A percentile compares a stretch with the other conserved stretches of the same genome.
Conservation (phyloP, 2,113 vertebrate genomes). For the Symphodus melops region DNA sequence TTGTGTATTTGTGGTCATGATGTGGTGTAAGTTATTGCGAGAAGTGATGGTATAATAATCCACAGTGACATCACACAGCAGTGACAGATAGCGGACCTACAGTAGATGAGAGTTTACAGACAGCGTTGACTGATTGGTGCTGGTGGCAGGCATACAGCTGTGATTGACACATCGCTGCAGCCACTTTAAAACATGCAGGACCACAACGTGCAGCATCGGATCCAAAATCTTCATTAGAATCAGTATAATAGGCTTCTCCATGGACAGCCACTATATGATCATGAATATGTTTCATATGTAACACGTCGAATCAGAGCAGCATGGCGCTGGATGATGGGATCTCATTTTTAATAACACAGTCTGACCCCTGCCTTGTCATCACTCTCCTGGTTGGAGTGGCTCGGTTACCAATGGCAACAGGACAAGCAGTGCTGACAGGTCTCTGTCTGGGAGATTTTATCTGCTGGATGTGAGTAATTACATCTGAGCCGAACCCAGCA, state of each 20-base stretch:
- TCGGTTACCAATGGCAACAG: constrained; percentile 41
- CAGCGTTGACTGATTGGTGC: too few relatives aligned
- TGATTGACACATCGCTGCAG: not conserved
- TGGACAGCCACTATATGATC: not conserved
- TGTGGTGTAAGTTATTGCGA: too few relatives aligned
- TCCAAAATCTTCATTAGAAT: not conserved
- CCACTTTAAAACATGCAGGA: not conserved
- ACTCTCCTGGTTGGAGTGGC: constrained; percentile 13
- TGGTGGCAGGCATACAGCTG: not conserved
- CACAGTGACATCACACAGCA: too few relatives aligned
- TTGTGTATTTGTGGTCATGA: too few relatives aligned
- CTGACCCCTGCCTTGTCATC: constrained; percentile 20
- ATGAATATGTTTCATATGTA: constrained; percentile 13
- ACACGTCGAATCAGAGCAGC: not conserved
- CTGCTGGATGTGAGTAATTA: constrained; percentile 25
- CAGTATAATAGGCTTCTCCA: not conserved
- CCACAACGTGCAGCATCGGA: not conserved
- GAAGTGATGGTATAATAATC: too few relatives aligned
- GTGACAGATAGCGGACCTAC: too few relatives aligned
- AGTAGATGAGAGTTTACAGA: too few relatives aligned
- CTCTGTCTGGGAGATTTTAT: constrained; percentile 26
- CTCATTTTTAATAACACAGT: constrained; percentile 27
- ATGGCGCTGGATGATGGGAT: constrained; percentile 5
- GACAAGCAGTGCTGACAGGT: constrained; percentile 7
- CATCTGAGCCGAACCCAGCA: not conserved